Conservation (phyloP, 2,113 vertebrate species). For the Antidorcas marsupialis region DNA sequence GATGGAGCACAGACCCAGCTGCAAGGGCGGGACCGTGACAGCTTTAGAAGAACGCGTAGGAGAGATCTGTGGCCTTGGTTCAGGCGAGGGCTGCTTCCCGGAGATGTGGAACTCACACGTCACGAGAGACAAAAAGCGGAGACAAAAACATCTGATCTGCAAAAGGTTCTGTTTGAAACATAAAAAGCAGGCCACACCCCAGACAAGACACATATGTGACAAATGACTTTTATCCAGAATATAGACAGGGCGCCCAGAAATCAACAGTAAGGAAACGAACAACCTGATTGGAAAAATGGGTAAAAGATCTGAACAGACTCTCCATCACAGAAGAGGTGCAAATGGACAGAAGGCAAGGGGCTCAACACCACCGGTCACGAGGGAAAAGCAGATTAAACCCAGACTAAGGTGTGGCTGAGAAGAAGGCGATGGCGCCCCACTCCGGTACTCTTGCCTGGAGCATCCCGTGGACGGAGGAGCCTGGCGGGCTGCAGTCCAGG, state of each 20-base stretch:
- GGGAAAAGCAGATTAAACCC: neutral
- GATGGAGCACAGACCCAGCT: neutral
- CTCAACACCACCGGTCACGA: fast-evolving
- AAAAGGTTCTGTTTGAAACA: neutral
- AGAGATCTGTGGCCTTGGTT: neutral
- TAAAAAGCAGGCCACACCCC: neutral
- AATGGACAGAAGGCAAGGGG: neutral
- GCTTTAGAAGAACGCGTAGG: neutral
- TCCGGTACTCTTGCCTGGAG: neutral
- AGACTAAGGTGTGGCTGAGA: neutral
- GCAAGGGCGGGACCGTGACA: neutral
- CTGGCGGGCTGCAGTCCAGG: fast-evolving
- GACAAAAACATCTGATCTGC: neutral
- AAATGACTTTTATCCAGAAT: neutral
- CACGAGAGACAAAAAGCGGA: neutral
- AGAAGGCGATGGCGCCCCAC: neutral
- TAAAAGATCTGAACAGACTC: neutral
- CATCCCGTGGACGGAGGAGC: neutral
- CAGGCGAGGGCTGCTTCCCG: neutral
- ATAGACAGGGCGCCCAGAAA: neutral
- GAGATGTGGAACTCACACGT: neutral
- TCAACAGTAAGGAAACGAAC: neutral
- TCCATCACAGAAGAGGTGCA: neutral
- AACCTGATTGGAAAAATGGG: neutral
- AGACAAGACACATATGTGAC: neutral